Evolutionary conservation across 2,797 vertebrate genomes (phyloP), one percentile per base, ranked within the genome.

Genomic region (Nyctalus aviator): DNA sequence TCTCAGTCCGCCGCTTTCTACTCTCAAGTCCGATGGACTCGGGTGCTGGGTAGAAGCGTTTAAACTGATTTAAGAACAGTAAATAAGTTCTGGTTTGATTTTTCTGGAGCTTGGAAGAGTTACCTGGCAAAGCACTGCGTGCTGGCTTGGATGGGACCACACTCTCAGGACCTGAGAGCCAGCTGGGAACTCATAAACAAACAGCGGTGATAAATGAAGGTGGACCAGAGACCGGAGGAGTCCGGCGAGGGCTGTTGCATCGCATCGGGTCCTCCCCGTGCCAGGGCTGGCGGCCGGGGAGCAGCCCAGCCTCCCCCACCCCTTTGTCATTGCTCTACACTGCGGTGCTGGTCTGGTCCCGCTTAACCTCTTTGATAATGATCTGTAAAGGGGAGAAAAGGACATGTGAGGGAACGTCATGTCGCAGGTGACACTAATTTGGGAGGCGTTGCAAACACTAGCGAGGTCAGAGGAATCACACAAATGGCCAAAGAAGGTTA

Each of bases 351-450:
- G 66, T 86, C 94, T 97, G 96, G 59, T 96, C 88, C 97, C 90
- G 53, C 88, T 97, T 97, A 95, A 94, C 94, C 79, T 96, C 91
- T 95, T 96, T 95, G 96, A 95, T 97, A 97, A 97, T 97, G 94
- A 96, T 95, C 95, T 95, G 86, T 95, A 96, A 96, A 94, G 79
- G 88, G 71, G 79, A 91, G 73, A 91, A 90, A 92, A 92, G 88
- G 94, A 78, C 75, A 85, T 71, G 66, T 57, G 81, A 95, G 82
- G 78, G 97, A 92, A 94, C 93, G 69, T 41, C 37, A 41, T 41
- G 37, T 96, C 82, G 12, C 94, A 96, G 96, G 94, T 91, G 96
- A 97, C 94, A 95, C 93, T 96, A 93, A 95, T 94, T 96, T 96
- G 96, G 79, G 90, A 95, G 89, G 95, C 94, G 93, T 83, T 96